Conservation (phyloP, 2,888 invertebrate genomes). For the Macrosoma leucophasiata region DNA sequence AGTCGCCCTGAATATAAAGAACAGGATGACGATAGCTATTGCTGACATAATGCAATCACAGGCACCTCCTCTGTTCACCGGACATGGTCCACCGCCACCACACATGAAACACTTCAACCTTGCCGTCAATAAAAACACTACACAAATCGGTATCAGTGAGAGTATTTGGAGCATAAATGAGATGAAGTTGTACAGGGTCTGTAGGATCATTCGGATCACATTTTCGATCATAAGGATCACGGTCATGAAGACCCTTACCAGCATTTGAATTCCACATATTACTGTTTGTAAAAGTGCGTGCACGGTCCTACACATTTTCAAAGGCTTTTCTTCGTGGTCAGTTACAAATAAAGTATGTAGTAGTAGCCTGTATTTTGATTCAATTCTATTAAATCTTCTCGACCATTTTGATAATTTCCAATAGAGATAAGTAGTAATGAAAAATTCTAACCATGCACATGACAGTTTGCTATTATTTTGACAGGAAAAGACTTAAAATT, state of each 20-base stretch:
- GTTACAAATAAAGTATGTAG: no score
- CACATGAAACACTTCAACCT: slow-evolving; percentile 55
- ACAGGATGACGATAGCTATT: slow-evolving; percentile 43
- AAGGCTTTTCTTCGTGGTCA: slow-evolving; percentile 31
- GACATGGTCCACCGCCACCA: slow-evolving; percentile 53
- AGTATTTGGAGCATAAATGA: slow-evolving; percentile 55
- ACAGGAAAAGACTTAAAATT: no score
- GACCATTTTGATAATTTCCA: no score
- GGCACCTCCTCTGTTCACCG: slow-evolving; percentile 46
- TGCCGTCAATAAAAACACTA: slow-evolving; percentile 50
- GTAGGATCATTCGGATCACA: slow-evolving; percentile 52
- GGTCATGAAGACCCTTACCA: slow-evolving; percentile 59
- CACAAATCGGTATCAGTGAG: slow-evolving; percentile 56
- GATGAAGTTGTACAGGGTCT: slow-evolving; percentile 57
- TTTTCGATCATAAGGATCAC: slow-evolving; percentile 59
- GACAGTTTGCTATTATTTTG: no score
- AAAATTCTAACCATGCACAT: no score
- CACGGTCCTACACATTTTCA: slow-evolving; percentile 55
- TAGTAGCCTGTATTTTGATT: no score
- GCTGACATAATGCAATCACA: slow-evolving; percentile 57
- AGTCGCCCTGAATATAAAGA: slow-evolving; percentile 51
- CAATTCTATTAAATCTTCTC: no score
- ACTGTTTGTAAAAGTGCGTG: slow-evolving; percentile 43
- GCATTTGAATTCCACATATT: slow-evolving; percentile 58
- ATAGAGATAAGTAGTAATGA: no score